Evolutionary conservation across 2,113 vertebrate species (phyloP).

Genomic region (Tragelaphus strepsiceros): DNA sequence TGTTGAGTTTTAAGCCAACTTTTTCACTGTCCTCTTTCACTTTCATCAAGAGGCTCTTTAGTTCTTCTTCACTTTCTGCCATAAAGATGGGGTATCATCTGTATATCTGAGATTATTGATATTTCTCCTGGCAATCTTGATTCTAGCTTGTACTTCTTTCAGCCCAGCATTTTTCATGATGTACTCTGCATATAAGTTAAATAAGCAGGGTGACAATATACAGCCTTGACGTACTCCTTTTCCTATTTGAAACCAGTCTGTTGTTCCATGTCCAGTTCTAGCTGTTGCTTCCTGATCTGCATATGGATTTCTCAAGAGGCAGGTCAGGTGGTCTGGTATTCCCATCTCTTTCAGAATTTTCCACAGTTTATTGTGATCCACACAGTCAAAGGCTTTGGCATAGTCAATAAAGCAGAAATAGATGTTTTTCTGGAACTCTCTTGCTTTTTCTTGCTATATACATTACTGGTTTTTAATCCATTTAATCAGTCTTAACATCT

Average conservation of each 20-base stretch:
- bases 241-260: neutral
- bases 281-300: neutral
- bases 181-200: neutral
- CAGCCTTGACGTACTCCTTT: neutral
- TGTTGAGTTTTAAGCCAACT: too few relatives aligned
- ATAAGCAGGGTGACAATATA: neutral
- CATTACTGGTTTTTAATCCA: neutral
- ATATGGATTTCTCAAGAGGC: neutral
- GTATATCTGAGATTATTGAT: neutral
- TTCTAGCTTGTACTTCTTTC: neutral
- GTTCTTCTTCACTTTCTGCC: neutral
- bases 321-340: neutral
- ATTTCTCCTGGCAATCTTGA: neutral
- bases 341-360: neutral
- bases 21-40: neutral
- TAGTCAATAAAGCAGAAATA: neutral
- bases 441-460: neutral
- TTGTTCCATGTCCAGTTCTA: neutral
- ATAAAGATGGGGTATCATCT: neutral
- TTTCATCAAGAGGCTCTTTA: neutral
- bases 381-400: neutral
- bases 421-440: neutral
- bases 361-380: neutral
- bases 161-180: neutral
- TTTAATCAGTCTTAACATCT: neutral